Percentiles rank a stretch among this genome's conserved stretches.
Conservation (phyloP, 2,797 vertebrate genomes). For the Zalophus californianus region DNA sequence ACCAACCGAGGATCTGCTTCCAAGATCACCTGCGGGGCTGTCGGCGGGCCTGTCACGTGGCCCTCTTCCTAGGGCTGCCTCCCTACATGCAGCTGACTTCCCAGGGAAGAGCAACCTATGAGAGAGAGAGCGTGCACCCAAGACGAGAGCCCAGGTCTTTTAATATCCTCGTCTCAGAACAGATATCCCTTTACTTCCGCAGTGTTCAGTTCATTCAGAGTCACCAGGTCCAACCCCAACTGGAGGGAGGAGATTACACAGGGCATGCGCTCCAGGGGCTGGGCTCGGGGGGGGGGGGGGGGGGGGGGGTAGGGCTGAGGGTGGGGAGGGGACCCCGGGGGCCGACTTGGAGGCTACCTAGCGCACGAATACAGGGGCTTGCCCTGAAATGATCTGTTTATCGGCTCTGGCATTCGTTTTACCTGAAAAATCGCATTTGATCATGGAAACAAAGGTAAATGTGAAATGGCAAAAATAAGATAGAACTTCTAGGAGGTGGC, state of each 20-base stretch:
- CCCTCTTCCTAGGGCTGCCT: not conserved
- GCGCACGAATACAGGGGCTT: not conserved
- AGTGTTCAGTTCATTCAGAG: not conserved
- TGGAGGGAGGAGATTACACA: not conserved
- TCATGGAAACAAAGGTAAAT: constrained; percentile 35
- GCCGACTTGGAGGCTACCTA: not conserved
- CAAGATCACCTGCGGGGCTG: not conserved
- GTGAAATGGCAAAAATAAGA: constrained; percentile 49
- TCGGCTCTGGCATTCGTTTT: not conserved
- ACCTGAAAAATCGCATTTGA: constrained; percentile 16
- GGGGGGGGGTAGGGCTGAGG: not conserved
- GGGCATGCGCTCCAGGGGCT: not conserved
- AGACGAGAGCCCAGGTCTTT: not conserved
- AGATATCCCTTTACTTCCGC: not conserved
- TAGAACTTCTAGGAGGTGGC: not conserved
- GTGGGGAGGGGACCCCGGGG: not conserved
- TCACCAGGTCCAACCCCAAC: not conserved
- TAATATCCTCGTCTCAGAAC: not conserved
- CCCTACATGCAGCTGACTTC: not conserved
- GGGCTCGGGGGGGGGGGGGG: not conserved
- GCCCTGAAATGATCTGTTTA: not conserved
- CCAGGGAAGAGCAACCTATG: not conserved
- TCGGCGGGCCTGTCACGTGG: not conserved
- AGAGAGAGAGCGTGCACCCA: not conserved
- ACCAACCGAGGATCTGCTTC: not conserved